Evolutionary conservation across 2,888 invertebrate species (phyloP).

Genomic region (Cataglyphis cursor): DNA sequence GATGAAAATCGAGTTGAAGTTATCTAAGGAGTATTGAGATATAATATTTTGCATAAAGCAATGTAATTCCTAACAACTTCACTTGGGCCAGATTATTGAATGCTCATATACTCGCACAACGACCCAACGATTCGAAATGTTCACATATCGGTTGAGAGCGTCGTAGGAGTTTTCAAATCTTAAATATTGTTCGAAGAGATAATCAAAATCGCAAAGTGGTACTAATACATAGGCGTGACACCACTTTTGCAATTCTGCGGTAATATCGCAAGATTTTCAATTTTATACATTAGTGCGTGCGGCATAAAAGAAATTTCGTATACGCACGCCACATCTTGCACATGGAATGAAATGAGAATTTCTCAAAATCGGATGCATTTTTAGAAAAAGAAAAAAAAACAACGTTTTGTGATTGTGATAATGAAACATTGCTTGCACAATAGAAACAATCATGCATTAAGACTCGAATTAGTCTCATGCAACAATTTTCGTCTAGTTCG

Average conservation of each 20-base stretch:
- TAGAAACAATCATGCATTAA: slow-evolving; percentile 51
- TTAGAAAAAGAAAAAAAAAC: neutral
- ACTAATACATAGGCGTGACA: slow-evolving; percentile 52
- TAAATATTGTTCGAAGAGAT: neutral
- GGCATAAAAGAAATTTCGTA: slow-evolving; percentile 73
- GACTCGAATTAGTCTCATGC: slow-evolving; percentile 38
- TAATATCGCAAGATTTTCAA: slow-evolving; percentile 10
- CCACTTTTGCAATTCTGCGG: slow-evolving; percentile 32
- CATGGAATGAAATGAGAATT: slow-evolving; percentile 35
- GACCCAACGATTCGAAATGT: slow-evolving; percentile 50
- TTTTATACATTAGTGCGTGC: slow-evolving; percentile 68
- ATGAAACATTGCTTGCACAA: slow-evolving; percentile 47
- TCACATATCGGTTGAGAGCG: slow-evolving; percentile 52
- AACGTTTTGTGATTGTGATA: slow-evolving; percentile 3
- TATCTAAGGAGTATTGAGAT: slow-evolving; percentile 19
- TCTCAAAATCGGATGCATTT: slow-evolving; percentile 41
- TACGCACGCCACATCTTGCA: slow-evolving; percentile 74
- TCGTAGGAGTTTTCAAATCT: slow-evolving; percentile 43
- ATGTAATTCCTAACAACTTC: slow-evolving; percentile 34
- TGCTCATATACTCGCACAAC: slow-evolving; percentile 39
- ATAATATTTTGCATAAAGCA: neutral
- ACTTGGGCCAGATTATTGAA: slow-evolving; percentile 16
- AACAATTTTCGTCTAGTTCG: neutral
- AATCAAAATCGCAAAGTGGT: slow-evolving; percentile 47
- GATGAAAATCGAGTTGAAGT: slow-evolving; percentile 3